Evolutionary conservation across 2,113 vertebrate species (phyloP), one percentile per base, ranked within the genome.

Genomic region (Thermophis baileyi): DNA sequence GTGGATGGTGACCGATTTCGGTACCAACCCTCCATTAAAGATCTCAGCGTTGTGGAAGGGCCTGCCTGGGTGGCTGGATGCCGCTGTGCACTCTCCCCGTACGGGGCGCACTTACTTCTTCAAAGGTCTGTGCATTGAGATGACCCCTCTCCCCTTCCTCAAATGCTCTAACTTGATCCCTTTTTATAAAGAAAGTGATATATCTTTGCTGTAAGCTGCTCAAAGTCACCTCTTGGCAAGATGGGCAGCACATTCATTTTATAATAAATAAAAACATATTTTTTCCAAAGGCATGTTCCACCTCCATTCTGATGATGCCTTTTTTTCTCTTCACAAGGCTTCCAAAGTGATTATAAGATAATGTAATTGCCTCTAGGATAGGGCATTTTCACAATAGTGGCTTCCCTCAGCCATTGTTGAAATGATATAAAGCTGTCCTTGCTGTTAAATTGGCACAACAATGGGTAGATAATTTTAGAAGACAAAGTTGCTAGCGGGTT

Each of bases 91-190:
- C 94, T 99, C 98, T 44, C 97, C 94, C 86, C 97, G 97, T 94
- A 99, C 98, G 90, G 97, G 98, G 51, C 98, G 98, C 96, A 98
- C 98, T 0, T 98, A 98, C 94, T 99, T 99, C 94, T 97, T 99
- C 55, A 99, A 99, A 98, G 99, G 98, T 99, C 96, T 63, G 74
- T 87, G 55, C 4, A 30, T n/a, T 24, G 49, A 54, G 14, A n/a
- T 50, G 74, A 81, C 3, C 18, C 16, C 18, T 40, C 74, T 81
- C 54, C 90, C 46, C 69, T 95, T 63, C 85, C 93, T 86, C 91
- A 14, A n/a, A 55, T 30, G 40, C 24, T 30, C 25, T 27, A 27
- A 27, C 7, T 16, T 60, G 53, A 30, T n/a, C 22, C 14, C 53
- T 49, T 22, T 55, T 89, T 89, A 53, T 20, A 18, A 16, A 46